Evolutionary conservation across 2,113 vertebrate species (phyloP).

Genomic region (Caranx ignobilis): DNA sequence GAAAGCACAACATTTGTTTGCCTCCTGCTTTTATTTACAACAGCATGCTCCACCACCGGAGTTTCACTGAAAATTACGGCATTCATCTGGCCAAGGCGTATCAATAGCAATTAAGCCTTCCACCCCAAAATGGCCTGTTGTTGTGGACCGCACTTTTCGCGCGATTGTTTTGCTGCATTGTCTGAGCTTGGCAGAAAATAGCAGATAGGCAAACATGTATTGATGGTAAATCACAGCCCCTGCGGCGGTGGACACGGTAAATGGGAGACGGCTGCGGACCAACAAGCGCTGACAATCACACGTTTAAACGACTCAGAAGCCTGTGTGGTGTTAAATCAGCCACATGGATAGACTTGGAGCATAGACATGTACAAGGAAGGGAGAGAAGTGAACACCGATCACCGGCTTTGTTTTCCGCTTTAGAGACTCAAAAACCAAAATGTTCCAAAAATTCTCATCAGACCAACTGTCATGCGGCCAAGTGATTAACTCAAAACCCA

Average conservation of each 20-base stretch:
- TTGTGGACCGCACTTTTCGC: conserved; percentile 40
- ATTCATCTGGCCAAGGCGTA: conserved; percentile 27
- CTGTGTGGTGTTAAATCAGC: conserved; percentile 39
- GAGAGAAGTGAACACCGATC: background rate
- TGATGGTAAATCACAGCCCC: conserved; percentile 54
- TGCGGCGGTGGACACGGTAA: conserved; percentile 43
- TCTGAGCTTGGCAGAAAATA: conserved; percentile 52
- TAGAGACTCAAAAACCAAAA: background rate
- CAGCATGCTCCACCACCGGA: conserved; percentile 27
- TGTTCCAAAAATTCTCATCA: conserved; percentile 5
- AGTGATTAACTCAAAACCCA: conserved; percentile 42
- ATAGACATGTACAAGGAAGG: background rate
- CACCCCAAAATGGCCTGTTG: conserved; percentile 40
- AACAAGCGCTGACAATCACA: conserved; percentile 40
- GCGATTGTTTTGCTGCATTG: conserved; percentile 49
- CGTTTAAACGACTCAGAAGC: conserved; percentile 50
- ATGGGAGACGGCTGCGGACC: conserved; percentile 43
- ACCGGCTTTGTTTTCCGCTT: background rate
- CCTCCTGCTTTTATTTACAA: conserved; percentile 27
- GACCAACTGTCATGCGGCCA: background rate
- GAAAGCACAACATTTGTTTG: conserved; percentile 30
- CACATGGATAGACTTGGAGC: conserved; percentile 12
- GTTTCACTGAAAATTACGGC: conserved; percentile 48
- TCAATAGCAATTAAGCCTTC: conserved; percentile 71
- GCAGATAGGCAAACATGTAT: conserved; percentile 41